Percentiles rank a stretch among this genome's conserved stretches.
Conservation (phyloP, 2,113 vertebrate genomes). For the Chaenogobius annularis region DNA sequence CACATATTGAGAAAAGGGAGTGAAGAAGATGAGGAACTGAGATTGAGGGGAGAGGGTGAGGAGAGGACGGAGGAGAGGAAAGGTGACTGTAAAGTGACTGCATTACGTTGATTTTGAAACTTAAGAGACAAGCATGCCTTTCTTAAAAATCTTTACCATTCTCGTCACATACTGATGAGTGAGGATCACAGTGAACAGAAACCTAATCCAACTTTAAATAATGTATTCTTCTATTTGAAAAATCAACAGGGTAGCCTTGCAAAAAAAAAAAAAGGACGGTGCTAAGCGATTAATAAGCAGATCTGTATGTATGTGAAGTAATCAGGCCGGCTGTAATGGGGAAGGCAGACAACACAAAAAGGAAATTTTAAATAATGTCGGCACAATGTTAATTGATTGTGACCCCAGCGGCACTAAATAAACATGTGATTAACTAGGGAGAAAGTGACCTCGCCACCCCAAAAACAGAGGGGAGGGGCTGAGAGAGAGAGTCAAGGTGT, state of each 20-base stretch:
- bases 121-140: constrained; percentile 33
- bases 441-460: constrained; percentile 62
- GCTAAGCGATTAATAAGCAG: constrained; percentile 66
- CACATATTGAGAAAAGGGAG: constrained; percentile 54
- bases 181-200: too few species aligned
- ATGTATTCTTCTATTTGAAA: constrained; percentile 64
- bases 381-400: constrained; percentile 70
- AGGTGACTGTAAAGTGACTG: constrained; percentile 44
- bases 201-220: constrained; percentile 56
- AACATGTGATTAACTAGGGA: constrained; percentile 75
- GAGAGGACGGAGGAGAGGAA: constrained; percentile 27
- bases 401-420: constrained; percentile 72
- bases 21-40: constrained; percentile 33
- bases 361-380: constrained; percentile 74
- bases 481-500: constrained; percentile 5
- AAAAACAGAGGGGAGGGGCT: constrained; percentile 43
- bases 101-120: constrained; percentile 56
- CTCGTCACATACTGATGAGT: background rate
- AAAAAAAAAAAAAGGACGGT: constrained; percentile 33
- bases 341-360: constrained; percentile 57
- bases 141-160: constrained; percentile 19
- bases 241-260: constrained; percentile 37
- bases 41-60: constrained; percentile 36
- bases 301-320: constrained; percentile 65
- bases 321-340: constrained; percentile 58